These are phyloP conservation scores for Aporophyla nigra DNA, from an alignment of 2,888 invertebrate species.

Conservation along the genomic window DNA sequence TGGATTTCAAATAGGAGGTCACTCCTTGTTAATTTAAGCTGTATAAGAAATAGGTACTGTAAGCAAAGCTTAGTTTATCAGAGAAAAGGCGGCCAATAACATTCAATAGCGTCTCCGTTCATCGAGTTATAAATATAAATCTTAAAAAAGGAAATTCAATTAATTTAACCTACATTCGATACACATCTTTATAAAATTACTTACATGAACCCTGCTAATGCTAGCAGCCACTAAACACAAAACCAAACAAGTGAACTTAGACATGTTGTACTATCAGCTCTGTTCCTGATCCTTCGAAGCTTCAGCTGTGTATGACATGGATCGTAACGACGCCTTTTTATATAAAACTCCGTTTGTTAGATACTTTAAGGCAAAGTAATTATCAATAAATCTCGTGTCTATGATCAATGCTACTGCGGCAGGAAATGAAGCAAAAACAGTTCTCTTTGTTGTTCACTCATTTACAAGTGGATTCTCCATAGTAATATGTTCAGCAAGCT, in stretches of 20 bases:
- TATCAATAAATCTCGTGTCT: slow-evolving; percentile 52
- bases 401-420: slow-evolving; percentile 45
- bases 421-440: slow-evolving; percentile 48
- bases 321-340: slow-evolving; percentile 47
- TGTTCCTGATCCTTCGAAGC: slow-evolving; percentile 45
- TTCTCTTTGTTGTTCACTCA: slow-evolving; percentile 38
- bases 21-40: too few species aligned
- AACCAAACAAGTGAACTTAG: slow-evolving; percentile 41
- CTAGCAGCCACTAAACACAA: slow-evolving; percentile 47
- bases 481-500: background rate
- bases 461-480: slow-evolving; percentile 11
- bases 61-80: too few species aligned
- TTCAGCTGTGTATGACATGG: slow-evolving; percentile 40
- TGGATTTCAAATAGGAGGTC: too few species aligned
- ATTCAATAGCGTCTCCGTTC: background rate
- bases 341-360: slow-evolving; percentile 47
- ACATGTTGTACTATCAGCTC: slow-evolving; percentile 45
- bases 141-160: background rate
- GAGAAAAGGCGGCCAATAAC: background rate
- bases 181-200: slow-evolving; percentile 14
- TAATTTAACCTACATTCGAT: background rate
- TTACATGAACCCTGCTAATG: slow-evolving; percentile 50
- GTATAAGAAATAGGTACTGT: too few species aligned
- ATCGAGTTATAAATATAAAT: background rate
- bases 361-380: slow-evolving; percentile 53